A percentile compares a stretch with the other conserved stretches of the same genome.
Evolutionary conservation across 1,140 invertebrate species (phyloP).

Genomic region (Propsilocerus akamusi): DNA sequence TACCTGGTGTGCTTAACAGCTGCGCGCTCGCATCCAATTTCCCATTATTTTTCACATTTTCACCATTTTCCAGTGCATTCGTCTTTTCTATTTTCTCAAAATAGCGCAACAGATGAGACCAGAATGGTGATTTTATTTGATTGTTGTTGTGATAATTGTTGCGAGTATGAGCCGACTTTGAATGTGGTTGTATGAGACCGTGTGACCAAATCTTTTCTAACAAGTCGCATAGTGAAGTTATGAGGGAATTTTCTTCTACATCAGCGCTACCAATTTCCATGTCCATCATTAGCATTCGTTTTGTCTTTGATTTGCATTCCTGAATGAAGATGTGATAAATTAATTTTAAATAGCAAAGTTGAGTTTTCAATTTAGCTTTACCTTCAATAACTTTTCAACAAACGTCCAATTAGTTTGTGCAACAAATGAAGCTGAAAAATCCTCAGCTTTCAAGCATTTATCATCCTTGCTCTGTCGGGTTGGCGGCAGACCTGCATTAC

Average conservation of each 20-base stretch:
- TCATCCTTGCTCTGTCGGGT: not conserved
- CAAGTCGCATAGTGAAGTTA: slow-evolving; percentile 92
- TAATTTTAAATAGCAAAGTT: slow-evolving; percentile 7
- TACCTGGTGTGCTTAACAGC: slow-evolving; percentile 6
- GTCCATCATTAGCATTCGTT: slow-evolving; percentile 92
- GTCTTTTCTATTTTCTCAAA: slow-evolving; percentile 47
- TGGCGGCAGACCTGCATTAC: not conserved
- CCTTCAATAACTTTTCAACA: slow-evolving; percentile 90
- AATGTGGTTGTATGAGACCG: slow-evolving; percentile 35
- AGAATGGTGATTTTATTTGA: slow-evolving; percentile 87
- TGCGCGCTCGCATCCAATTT: slow-evolving; percentile 13
- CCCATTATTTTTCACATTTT: slow-evolving; percentile 7
- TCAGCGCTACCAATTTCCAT: slow-evolving; percentile 21
- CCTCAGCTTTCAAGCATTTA: not conserved
- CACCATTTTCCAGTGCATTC: not conserved
- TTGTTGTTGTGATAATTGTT: slow-evolving; percentile 46
- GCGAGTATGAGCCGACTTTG: not conserved
- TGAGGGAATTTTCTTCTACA: slow-evolving; percentile 94
- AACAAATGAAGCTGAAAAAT: slow-evolving; percentile 34
- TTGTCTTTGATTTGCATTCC: slow-evolving; percentile 86
- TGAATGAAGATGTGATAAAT: slow-evolving; percentile 18
- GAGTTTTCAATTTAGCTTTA: slow-evolving; percentile 20
- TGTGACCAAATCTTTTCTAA: slow-evolving; percentile 97
- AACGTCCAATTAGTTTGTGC: slow-evolving; percentile 98
- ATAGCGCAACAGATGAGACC: slow-evolving; percentile 82